Percentiles rank a stretch among this genome's conserved stretches.
Evolutionary conservation across 2,113 vertebrate genomes (phyloP).

Genomic region (Sylvilagus bachmani): DNA sequence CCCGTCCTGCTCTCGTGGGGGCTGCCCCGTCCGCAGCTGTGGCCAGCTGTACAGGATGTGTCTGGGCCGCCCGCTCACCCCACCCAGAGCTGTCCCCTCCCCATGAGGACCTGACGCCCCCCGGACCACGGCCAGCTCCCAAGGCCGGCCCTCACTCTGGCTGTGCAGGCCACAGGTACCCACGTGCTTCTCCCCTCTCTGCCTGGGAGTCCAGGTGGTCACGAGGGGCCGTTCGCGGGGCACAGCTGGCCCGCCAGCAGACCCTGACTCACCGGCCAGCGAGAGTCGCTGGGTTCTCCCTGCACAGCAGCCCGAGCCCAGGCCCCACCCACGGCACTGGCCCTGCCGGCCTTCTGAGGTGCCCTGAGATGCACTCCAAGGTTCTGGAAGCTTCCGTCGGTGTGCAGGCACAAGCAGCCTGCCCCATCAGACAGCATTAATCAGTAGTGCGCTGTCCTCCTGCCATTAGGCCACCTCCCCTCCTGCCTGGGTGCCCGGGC

Average conservation of each 20-base stretch:
- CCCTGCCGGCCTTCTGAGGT: background rate
- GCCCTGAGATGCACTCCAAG: background rate
- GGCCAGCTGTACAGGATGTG: too few species aligned
- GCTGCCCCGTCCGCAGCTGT: too few species aligned
- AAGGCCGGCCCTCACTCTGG: too few species aligned
- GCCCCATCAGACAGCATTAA: constrained; percentile 51
- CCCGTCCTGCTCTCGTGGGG: too few species aligned
- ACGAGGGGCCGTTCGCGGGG: too few species aligned
- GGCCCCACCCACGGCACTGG: background rate
- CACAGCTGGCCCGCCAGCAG: background rate
- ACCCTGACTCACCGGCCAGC: background rate
- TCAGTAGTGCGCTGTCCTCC: constrained; percentile 19
- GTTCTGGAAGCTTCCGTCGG: constrained; percentile 12
- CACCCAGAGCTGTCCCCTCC: too few species aligned
- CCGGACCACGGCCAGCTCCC: too few species aligned
- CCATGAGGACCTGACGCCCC: too few species aligned
- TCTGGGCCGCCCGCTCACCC: too few species aligned
- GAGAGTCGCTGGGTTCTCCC: background rate
- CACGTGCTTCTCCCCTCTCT: too few species aligned
- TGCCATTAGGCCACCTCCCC: constrained; percentile 19
- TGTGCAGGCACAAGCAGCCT: constrained; percentile 22
- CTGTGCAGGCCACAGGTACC: too few species aligned
- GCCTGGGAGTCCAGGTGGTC: too few species aligned
- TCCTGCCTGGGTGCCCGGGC: background rate
- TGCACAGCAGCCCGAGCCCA: constrained; percentile 19